Percentiles rank a stretch among this genome's conserved stretches.
Conservation (phyloP, 1,140 invertebrate genomes). For the Heliothis virescens region DNA sequence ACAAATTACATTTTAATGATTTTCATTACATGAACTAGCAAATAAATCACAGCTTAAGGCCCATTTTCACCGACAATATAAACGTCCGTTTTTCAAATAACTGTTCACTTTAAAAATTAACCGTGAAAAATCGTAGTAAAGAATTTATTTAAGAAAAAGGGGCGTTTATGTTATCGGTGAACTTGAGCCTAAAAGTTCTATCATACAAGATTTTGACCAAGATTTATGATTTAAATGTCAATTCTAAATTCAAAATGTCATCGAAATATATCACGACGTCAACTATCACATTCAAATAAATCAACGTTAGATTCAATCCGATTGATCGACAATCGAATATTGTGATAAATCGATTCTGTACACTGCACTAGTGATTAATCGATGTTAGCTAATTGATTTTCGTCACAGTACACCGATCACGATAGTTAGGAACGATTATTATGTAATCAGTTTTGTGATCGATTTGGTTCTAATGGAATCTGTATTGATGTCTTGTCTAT, state of each 20-base stretch:
- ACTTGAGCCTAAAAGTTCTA: too few relatives aligned
- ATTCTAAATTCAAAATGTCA: constrained; percentile 34
- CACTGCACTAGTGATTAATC: constrained; percentile 47
- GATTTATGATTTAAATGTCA: background rate
- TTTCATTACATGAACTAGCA: too few relatives aligned
- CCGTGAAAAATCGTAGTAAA: too few relatives aligned
- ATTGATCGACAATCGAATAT: constrained; percentile 47
- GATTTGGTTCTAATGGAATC: constrained; percentile 13
- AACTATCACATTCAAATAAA: constrained; percentile 44
- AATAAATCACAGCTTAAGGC: too few relatives aligned
- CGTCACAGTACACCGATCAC: constrained; percentile 31
- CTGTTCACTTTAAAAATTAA: too few relatives aligned
- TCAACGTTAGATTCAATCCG: constrained; percentile 28
- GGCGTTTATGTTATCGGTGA: too few relatives aligned
- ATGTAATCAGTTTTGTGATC: constrained; percentile 40
- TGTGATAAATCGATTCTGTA: constrained; percentile 44
- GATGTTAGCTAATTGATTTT: constrained; percentile 47
- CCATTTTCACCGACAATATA: too few relatives aligned
- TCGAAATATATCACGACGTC: background rate
- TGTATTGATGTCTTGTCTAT: background rate
- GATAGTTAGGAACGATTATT: constrained; percentile 42
- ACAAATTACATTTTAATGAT: too few relatives aligned
- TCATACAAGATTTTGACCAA: too few relatives aligned
- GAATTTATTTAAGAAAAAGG: too few relatives aligned
- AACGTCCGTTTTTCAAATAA: too few relatives aligned